Percentiles rank a stretch among this genome's conserved stretches.
phyloP scores from a whole-genome alignment of 1,140 invertebrate genomes.

The Pseudomyrmex flavicornis region DNA sequence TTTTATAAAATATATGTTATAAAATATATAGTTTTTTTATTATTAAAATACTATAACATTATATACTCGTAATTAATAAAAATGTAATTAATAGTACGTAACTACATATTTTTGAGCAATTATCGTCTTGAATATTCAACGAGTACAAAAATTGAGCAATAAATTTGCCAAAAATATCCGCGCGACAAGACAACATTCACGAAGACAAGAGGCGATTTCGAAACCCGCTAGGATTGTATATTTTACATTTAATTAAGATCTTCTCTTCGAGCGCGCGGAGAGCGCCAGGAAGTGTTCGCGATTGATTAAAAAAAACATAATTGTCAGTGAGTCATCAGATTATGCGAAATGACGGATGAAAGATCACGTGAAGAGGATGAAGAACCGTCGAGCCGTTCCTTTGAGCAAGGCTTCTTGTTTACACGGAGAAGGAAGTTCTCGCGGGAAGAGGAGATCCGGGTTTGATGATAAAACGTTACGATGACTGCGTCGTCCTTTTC shows the following conservation, averaged over 20 bases:
- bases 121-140: no score
- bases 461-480: constrained; percentile 59
- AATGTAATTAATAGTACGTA: no score
- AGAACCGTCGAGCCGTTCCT: neutral
- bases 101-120: no score
- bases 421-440: constrained; percentile 23
- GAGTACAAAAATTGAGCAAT: no score
- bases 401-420: constrained; percentile 26
- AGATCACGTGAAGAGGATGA: neutral
- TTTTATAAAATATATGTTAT: no score
- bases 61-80: no score
- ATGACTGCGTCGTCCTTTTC: neutral
- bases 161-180: no score
- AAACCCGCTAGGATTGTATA: no score
- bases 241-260: constrained; percentile 9
- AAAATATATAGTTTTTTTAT: no score
- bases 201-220: no score
- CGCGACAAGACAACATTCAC: no score
- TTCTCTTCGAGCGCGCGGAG: neutral
- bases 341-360: neutral
- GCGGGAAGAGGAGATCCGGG: constrained; percentile 28
- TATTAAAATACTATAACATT: no score
- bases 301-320: neutral
- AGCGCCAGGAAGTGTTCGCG: neutral
- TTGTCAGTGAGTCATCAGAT: constrained; percentile 13